phyloP scores from a whole-genome alignment of 2,888 invertebrate species.

The Callosobruchus maculatus region DNA sequence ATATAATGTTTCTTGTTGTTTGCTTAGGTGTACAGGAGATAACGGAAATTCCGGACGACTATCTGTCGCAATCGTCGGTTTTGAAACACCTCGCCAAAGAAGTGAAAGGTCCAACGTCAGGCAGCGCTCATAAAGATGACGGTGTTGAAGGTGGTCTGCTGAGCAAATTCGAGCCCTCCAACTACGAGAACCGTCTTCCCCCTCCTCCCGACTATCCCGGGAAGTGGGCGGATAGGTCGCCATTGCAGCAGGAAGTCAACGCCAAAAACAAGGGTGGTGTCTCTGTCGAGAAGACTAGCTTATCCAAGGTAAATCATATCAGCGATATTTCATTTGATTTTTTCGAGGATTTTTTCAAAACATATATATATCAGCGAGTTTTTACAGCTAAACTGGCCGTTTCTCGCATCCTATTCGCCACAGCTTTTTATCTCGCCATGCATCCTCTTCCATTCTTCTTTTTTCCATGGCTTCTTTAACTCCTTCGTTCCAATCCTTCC shows the following conservation, averaged over 20 bases:
- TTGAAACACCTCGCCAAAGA: conserved; percentile 82
- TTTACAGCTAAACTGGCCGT: no score
- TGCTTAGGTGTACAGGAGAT: conserved; percentile 61
- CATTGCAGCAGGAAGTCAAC: conserved; percentile 36
- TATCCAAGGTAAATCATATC: neutral
- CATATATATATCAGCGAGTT: no score
- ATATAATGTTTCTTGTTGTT: conserved; percentile 7
- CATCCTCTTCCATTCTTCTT: no score
- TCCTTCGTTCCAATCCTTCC: no score
- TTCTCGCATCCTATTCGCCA: no score
- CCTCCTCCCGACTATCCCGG: conserved; percentile 46
- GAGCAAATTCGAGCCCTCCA: conserved; percentile 25
- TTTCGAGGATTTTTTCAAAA: no score
- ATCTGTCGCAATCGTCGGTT: conserved; percentile 77
- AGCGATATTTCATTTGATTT: neutral
- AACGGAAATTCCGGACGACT: conserved; percentile 81
- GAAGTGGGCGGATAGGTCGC: conserved; percentile 45
- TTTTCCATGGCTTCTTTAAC: no score
- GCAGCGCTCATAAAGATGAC: conserved; percentile 28
- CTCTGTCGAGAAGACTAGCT: neutral
- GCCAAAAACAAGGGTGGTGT: conserved; percentile 24
- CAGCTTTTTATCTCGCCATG: no score
- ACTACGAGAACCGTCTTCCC: conserved; percentile 38
- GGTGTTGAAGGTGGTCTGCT: conserved; percentile 26
- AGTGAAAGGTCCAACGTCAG: conserved; percentile 51